A percentile compares a stretch with the other conserved stretches of the same genome.
Evolutionary conservation across 2,113 vertebrate genomes (phyloP).

Genomic region (Oreochromis tanganicae): DNA sequence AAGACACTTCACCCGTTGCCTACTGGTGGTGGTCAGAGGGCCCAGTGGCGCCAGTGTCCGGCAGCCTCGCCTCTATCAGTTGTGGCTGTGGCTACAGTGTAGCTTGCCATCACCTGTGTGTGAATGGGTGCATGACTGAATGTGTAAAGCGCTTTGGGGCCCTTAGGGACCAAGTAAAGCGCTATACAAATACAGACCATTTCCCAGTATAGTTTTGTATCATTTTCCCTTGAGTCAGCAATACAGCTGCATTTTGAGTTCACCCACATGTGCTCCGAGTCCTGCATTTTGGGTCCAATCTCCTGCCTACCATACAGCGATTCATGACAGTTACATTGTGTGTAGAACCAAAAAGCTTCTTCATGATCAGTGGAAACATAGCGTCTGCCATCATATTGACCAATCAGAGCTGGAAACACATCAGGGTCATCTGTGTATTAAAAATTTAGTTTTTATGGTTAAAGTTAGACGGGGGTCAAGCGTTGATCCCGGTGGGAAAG

Average conservation of each 20-base stretch:
- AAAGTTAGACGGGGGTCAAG: neutral
- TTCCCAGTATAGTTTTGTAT: neutral
- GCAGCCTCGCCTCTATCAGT: too few species aligned
- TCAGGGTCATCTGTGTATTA: neutral
- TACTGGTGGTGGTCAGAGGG: too few species aligned
- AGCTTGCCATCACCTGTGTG: too few species aligned
- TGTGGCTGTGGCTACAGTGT: too few species aligned
- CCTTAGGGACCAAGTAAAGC: too few species aligned
- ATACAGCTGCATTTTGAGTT: neutral
- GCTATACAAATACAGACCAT: too few species aligned
- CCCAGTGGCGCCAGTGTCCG: too few species aligned
- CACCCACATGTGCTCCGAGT: neutral
- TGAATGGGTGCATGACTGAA: too few species aligned
- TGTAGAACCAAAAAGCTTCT: neutral
- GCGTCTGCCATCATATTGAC: neutral
- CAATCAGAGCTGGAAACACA: neutral
- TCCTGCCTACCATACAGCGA: neutral
- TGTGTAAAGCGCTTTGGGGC: too few species aligned
- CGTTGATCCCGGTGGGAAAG: neutral
- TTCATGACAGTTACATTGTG: neutral
- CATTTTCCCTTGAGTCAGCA: neutral
- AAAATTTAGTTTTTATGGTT: neutral
- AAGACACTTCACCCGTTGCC: too few species aligned
- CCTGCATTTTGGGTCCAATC: neutral
- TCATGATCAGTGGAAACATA: neutral